Evolutionary conservation across 2,113 vertebrate species (phyloP), one percentile per base, ranked within the genome.

Genomic region (Sinocyclocheilus anshuiensis): DNA sequence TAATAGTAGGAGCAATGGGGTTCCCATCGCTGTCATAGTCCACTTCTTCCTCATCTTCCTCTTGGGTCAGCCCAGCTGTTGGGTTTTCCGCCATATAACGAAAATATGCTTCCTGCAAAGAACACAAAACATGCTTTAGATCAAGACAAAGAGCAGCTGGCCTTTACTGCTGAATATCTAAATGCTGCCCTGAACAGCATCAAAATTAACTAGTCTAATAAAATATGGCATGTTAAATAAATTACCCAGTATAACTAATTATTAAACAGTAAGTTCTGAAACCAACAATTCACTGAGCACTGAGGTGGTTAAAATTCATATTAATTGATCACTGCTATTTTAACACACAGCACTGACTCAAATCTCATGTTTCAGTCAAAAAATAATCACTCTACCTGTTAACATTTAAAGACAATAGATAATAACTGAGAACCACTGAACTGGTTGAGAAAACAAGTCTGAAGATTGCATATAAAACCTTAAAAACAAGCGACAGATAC

Each of bases 81-180:
- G 98, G 98, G 91, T 99, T 99, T 94, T 99, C 98, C 77, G 97
- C 98, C 98, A 99, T 99, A 93, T 98, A 99, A 86, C 98, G 97
- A 92, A 99, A 99, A 90, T 99, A 99, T 71, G 98, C 98, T 95
- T 99, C 98, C 98, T 99, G 96, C 95, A 97, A 95, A 95, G 94
- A 95, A 90, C 88, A 84, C 69, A 94, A 61, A 29, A 20, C 7
- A 74, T 36, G 83, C 81, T 86, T 94, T 61, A 93, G 86, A 77
- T 26, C 76, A 76, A 87, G 65, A 29, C 15, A 75, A 77, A 18
- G 8, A 81, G 77, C 61, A 59, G 57, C 69, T 67, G 16, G 42
- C 10, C 4, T n/a, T 48, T 22, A 72, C 20, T 22, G 20, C 33
- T 74, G 36, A 42, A 74, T n/a, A 72, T 71, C 36, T 10, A 72